Evolutionary conservation across 2,888 invertebrate species (phyloP).

Genomic region (Vanessa cardui): DNA sequence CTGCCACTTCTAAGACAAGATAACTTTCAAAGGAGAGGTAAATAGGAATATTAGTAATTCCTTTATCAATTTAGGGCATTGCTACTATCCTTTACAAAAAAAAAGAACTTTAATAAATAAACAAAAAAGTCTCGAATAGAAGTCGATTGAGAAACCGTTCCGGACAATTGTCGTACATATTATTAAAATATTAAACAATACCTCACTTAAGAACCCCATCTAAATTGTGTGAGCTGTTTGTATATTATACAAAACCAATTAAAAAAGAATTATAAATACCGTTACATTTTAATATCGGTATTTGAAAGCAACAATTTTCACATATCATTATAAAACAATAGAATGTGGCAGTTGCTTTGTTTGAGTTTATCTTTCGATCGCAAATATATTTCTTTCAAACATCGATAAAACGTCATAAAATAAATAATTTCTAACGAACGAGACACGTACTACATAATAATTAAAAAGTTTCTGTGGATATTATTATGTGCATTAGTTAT

Average conservation of each 20-base stretch:
- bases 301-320: slow-evolving; percentile 69
- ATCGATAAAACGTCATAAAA: slow-evolving; percentile 13
- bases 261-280: slow-evolving; percentile 68
- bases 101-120: no score
- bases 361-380: slow-evolving; percentile 66
- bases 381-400: slow-evolving; percentile 66
- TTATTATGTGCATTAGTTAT: no score
- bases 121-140: not conserved
- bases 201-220: not conserved
- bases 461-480: no score
- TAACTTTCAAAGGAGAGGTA: no score
- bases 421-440: slow-evolving; percentile 8
- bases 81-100: no score
- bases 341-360: slow-evolving; percentile 70
- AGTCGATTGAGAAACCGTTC: not conserved
- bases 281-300: slow-evolving; percentile 64
- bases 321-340: slow-evolving; percentile 72
- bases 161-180: not conserved
- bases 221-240: slow-evolving; percentile 8
- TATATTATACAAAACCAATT: slow-evolving; percentile 52
- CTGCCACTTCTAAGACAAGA: no score
- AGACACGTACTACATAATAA: slow-evolving; percentile 5
- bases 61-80: no score
- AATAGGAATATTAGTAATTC: no score
- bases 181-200: not conserved